phyloP scores from a whole-genome alignment of 2,888 invertebrate species.

The Gibbula magus region DNA sequence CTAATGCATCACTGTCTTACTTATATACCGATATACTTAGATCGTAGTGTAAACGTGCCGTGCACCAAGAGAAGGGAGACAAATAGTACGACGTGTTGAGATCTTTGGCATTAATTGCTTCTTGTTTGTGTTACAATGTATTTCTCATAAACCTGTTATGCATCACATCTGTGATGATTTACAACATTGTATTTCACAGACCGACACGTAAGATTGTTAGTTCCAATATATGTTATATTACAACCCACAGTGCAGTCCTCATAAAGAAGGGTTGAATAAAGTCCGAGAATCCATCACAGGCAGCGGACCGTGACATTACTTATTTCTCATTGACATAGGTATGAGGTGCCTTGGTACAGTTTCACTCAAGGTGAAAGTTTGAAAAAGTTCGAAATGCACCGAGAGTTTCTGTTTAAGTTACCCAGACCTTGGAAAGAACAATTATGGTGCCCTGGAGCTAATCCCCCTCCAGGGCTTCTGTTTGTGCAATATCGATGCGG shows the following conservation, averaged over 20 bases:
- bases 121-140: too few species aligned
- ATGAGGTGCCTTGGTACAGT: neutral
- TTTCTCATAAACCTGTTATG: too few species aligned
- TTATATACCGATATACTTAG: too few species aligned
- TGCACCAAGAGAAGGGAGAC: too few species aligned
- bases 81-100: too few species aligned
- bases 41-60: too few species aligned
- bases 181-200: neutral
- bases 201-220: neutral
- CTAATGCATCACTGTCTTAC: too few species aligned
- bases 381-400: conserved; percentile 5
- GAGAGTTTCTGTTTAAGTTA: neutral
- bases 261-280: conserved; percentile 12
- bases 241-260: neutral
- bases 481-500: neutral
- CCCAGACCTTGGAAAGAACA: conserved; percentile 14
- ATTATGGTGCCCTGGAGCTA: neutral
- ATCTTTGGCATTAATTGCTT: too few species aligned
- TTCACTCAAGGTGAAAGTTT: conserved; percentile 19
- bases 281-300: neutral
- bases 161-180: neutral
- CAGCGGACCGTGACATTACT: conserved; percentile 2
- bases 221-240: neutral
- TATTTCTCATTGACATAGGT: neutral
- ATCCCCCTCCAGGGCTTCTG: neutral